These are phyloP conservation scores for Camponotus pennsylvanicus DNA, from an alignment of 1,140 invertebrate species.

Conservation along the genomic window DNA sequence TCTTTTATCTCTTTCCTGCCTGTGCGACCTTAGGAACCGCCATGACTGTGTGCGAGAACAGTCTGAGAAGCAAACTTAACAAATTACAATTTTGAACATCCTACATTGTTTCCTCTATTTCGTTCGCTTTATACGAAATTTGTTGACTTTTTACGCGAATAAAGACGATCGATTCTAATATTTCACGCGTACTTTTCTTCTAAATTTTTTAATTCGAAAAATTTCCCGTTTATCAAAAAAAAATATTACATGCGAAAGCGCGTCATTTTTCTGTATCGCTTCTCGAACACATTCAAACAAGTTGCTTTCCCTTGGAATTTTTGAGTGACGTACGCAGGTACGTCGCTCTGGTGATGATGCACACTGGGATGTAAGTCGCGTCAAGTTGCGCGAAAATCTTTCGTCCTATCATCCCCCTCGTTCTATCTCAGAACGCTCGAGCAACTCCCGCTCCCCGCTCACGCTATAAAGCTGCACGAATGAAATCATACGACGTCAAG, in stretches of 20 bases:
- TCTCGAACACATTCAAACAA: constrained; percentile 44
- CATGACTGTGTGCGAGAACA: not conserved
- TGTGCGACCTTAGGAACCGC: constrained; percentile 40
- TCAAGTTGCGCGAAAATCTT: constrained; percentile 48
- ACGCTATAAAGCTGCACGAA: not conserved
- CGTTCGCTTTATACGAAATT: not conserved
- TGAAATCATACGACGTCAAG: constrained; percentile 43
- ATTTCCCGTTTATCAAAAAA: not conserved
- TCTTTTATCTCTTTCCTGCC: constrained; percentile 42
- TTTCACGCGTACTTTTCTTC: not conserved
- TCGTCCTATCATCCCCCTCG: constrained; percentile 14
- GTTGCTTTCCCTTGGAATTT: constrained; percentile 29
- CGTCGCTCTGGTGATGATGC: constrained; percentile 44
- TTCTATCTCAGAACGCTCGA: constrained; percentile 8
- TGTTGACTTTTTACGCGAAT: not conserved
- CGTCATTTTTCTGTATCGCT: constrained; percentile 15
- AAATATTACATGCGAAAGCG: not conserved
- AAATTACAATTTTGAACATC: constrained; percentile 30
- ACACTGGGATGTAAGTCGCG: constrained; percentile 38
- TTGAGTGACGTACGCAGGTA: constrained; percentile 35
- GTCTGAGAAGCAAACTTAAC: constrained; percentile 34
- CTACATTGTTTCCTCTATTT: not conserved
- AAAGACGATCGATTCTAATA: not conserved
- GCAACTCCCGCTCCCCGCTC: not conserved
- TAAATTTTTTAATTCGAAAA: not conserved